Base-by-base conservation (phyloP, 2,888 invertebrate genomes). In the Mayetiola destructor region DNA sequence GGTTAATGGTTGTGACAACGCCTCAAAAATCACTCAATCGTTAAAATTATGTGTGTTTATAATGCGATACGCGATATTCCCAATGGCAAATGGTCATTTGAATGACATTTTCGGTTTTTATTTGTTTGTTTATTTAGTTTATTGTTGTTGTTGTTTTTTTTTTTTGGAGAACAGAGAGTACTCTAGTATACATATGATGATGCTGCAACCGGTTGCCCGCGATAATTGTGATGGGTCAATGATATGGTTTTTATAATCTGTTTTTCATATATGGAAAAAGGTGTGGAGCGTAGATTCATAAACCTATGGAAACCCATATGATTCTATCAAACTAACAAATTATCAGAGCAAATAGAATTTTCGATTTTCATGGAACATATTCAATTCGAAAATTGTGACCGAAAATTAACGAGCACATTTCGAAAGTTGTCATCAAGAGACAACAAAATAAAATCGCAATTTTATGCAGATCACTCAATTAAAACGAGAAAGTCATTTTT, bases 301-400 rank as follows among this genome's bases (percentile, higher is more conserved):
- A 3, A 21, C 14, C 12, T 27, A 48, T n/a, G n/a, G 27, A 48
- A 3, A 2, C 27, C 23, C 32, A 27, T 16, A 48, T 27, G 16
- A 8, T 27, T 27, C 23, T 48, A 16, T 6, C 14, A 27, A 27
- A 16, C 5, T 21, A 42, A 4, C 23, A 23, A 27, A 27, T 48
- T 48, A 48, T 48, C 48, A 48, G 48, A 48, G 48, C 48, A 48
- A 4, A 27, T 27, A 48, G 9, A 48, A 27, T 27, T 48, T 27
- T 48, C 16, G 27, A 48, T 48, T 48, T 48, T 16, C 27, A 48
- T 21, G 42, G 23, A 42, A 48, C 48, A 27, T 48, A 27, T 9
- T 27, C 16, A 14, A 42, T 48, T 48, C n/a, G 27, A 48, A 48
- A 3, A 3, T 3, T 27, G 27, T 8, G n/a, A 21, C 27, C 23